These are phyloP conservation scores for Penaeus vannamei DNA, from an alignment of 1,140 invertebrate species.

Conservation along the genomic window DNA sequence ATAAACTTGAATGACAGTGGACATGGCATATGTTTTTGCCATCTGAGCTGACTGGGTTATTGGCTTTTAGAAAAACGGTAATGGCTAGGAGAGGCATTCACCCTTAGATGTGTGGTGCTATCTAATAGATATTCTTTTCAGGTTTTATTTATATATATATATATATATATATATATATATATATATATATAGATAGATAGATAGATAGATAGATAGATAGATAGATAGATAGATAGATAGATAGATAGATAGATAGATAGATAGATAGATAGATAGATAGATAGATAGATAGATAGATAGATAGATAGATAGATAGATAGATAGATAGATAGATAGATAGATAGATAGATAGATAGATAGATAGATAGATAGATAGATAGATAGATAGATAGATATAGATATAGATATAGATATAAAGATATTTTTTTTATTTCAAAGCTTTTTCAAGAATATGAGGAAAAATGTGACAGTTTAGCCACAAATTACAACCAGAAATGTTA, in stretches of 20 bases:
- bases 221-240: background rate
- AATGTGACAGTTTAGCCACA: background rate
- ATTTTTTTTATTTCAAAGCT: too few species aligned
- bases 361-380: conserved; percentile 8
- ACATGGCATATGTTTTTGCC: too few species aligned
- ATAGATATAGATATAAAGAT: too few species aligned
- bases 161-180: conserved; percentile 37
- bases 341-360: conserved; percentile 1
- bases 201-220: conserved; percentile 1
- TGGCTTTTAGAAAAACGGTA: too few species aligned
- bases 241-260: background rate
- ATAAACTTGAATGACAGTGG: too few species aligned
- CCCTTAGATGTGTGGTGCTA: too few species aligned
- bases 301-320: background rate
- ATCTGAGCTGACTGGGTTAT: too few species aligned
- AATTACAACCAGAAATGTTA: too few species aligned
- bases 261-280: background rate
- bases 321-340: conserved; percentile 1
- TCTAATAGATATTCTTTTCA: background rate
- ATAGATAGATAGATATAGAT: too few species aligned
- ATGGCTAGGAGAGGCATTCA: too few species aligned
- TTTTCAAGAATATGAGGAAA: background rate
- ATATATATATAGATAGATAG: conserved; percentile 19
- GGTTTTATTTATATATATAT: conserved; percentile 21
- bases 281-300: background rate